Conservation (phyloP, 2,888 invertebrate genomes). For the Galeruca laticollis region DNA sequence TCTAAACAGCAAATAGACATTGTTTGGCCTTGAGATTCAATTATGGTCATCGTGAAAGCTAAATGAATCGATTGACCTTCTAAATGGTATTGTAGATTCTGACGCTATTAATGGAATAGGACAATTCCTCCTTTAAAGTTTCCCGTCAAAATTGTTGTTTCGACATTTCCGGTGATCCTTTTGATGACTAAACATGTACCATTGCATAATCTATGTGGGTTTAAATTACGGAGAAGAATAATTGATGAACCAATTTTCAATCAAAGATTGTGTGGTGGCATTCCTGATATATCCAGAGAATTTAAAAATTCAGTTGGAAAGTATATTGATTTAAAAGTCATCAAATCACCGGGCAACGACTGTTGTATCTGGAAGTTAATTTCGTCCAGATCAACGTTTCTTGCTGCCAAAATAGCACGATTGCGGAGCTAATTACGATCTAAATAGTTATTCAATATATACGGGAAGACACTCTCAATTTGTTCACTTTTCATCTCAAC, state of each 20-base stretch:
- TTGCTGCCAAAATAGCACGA: constrained; percentile 14
- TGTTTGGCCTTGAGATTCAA: too few species aligned
- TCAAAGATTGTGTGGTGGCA: constrained; percentile 28
- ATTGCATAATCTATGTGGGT: constrained; percentile 31
- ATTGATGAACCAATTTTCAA: constrained; percentile 40
- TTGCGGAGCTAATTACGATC: constrained; percentile 1
- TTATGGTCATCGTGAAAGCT: too few species aligned
- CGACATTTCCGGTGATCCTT: too few species aligned
- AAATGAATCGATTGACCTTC: too few species aligned
- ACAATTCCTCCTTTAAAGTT: too few species aligned
- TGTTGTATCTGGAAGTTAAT: constrained; percentile 40
- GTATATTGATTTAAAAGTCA: constrained; percentile 45
- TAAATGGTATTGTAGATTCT: too few species aligned
- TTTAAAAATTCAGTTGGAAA: constrained; percentile 46
- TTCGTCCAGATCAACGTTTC: constrained; percentile 47
- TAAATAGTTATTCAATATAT: neutral
- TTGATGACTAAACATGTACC: constrained; percentile 28
- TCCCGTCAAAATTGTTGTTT: too few species aligned
- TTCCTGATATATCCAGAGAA: constrained; percentile 6
- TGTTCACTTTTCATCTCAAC: neutral
- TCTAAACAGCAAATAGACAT: too few species aligned
- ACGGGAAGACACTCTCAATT: constrained; percentile 1
- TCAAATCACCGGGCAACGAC: constrained; percentile 41
- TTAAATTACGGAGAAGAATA: constrained; percentile 28
- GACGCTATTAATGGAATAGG: too few species aligned